Percentiles rank a stretch among this genome's conserved stretches.
Evolutionary conservation across 2,797 vertebrate species (phyloP).

Genomic region (Gymnoscopelus microlampas): DNA sequence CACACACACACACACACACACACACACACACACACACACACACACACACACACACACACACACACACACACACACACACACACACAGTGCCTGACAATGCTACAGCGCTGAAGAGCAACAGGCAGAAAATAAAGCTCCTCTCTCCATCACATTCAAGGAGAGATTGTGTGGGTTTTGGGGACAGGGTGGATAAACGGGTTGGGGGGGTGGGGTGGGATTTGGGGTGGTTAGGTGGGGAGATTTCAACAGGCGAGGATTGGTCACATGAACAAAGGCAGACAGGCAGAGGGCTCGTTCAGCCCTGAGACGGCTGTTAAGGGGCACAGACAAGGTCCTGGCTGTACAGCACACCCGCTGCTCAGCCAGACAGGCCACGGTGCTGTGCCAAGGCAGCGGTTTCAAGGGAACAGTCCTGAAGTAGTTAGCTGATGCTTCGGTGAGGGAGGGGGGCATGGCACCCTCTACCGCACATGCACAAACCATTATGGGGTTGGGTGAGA

Average conservation of each 20-base stretch:
- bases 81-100: constrained; percentile 52
- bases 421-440: constrained; percentile 73
- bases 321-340: constrained; percentile 55
- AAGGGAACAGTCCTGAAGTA: constrained; percentile 44
- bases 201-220: constrained; percentile 3
- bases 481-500: constrained; percentile 81
- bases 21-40: constrained; percentile 21
- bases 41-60: no score
- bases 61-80: neutral
- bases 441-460: constrained; percentile 59
- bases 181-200: constrained; percentile 21
- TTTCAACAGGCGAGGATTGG: constrained; percentile 46
- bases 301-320: constrained; percentile 56
- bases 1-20: no score
- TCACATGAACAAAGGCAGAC: constrained; percentile 56
- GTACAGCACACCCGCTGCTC: constrained; percentile 80
- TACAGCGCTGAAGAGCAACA: constrained; percentile 56
- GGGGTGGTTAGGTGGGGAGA: neutral
- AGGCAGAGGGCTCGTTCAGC: constrained; percentile 43
- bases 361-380: constrained; percentile 79
- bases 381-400: constrained; percentile 79
- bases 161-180: constrained; percentile 39
- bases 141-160: constrained; percentile 69
- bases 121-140: constrained; percentile 74
- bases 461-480: constrained; percentile 93